Base-by-base conservation (phyloP, 2,113 vertebrate genomes). In the Anolis carolinensis region DNA sequence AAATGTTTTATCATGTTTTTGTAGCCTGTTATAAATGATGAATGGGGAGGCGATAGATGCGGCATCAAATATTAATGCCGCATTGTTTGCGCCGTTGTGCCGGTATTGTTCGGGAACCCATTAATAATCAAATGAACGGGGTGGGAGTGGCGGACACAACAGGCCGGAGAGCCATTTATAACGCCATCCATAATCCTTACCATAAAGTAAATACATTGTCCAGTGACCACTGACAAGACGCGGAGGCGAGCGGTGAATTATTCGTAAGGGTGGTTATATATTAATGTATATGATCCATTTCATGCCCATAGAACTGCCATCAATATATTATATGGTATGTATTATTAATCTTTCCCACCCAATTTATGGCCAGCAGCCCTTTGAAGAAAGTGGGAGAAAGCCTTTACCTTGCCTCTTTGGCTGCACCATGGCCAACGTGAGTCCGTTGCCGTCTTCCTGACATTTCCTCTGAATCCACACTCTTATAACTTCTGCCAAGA, bases 1-100 rank as follows among this genome's bases (percentile, higher is more conserved):
- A 96, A 97, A 97, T 97, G 96, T 97, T 97, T 97, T 95, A 97
- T 97, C 95, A 95, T 97, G 96, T 96, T 97, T 96, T 95, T 96
- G 96, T 95, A 96, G 95, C 96, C 95, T 93, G 95, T 96, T 97
- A 97, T 97, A 96, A 96, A 97, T 97, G 96, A 97, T 97, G 91
- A 95, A 97, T 97, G 94, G 95, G 84, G 91, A 50, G 89, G 87
- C 95, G 92, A 91, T 95, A 95, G 95, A 96, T 94, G 95, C 93
- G 9, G 68, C 93, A 96, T 97, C 94, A 96, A 96, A 97, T 96
- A 97, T 97, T 96, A 90, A 97, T 96, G 92, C 90, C 2, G 90
- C 94, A 88, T 94, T 93, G 95, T 94, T 95, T 89, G 84, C 89
- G 83, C 90, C 85, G 93, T 89, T 87, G 90, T 93, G 93, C 95